Conservation (phyloP, 2,888 invertebrate genomes). For the Ganaspis brasiliensis region DNA sequence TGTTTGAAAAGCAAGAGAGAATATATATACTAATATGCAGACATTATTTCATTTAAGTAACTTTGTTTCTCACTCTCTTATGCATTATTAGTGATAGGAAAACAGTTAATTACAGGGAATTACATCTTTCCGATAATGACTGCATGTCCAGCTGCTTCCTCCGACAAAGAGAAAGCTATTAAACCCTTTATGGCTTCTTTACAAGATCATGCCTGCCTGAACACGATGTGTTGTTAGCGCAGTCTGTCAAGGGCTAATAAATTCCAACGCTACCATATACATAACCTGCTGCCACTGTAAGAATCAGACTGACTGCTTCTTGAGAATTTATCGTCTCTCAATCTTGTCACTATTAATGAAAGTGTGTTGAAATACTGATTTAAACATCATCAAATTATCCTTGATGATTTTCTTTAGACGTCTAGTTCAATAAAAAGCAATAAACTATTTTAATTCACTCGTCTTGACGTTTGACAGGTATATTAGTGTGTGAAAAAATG, state of each 20-base stretch:
- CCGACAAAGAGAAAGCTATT: constrained; percentile 23
- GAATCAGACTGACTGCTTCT: constrained; percentile 35
- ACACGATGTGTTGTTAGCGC: constrained; percentile 2
- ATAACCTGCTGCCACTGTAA: constrained; percentile 38
- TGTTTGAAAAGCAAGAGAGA: constrained; percentile 27
- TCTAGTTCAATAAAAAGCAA: not conserved
- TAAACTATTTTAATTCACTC: too few species aligned
- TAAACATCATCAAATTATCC: constrained; percentile 20
- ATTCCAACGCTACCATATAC: constrained; percentile 26
- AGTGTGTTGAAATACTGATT: constrained; percentile 17
- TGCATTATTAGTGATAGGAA: constrained; percentile 33
- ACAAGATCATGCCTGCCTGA: constrained; percentile 6
- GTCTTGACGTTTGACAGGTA: too few species aligned
- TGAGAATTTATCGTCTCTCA: constrained; percentile 14
- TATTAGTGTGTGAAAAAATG: too few species aligned
- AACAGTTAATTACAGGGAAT: constrained; percentile 22
- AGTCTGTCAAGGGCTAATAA: constrained; percentile 36
- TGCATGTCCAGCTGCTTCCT: not conserved
- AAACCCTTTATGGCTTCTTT: constrained; percentile 36
- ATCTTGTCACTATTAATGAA: constrained; percentile 37
- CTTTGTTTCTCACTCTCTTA: constrained; percentile 23
- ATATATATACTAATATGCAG: constrained; percentile 27
- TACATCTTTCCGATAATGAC: constrained; percentile 15
- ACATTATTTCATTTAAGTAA: constrained; percentile 17
- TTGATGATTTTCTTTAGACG: not conserved